Base-by-base conservation (phyloP, 2,888 invertebrate species). In the Sericinus montela region DNA sequence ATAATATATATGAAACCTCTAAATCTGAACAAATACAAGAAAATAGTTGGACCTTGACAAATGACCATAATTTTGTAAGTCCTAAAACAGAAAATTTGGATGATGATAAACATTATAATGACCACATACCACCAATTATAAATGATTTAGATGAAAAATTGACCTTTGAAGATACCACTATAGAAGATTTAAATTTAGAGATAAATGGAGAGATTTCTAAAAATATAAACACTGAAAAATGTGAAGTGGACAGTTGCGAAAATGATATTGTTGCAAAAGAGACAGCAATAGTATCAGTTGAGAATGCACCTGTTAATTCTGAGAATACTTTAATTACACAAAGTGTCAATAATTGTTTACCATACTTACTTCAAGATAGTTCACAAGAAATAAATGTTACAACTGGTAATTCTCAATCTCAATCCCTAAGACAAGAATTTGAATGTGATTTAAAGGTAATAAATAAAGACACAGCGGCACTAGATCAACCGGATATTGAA, bases 361-460 rank as follows among this genome's bases (percentile, higher is more conserved):
- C 41, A 15, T 23, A 41, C 9, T 34, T 14, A 1, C n/a, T 25
- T 3, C 34, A 41, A 10, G 16, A 32, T 10, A 11, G 11, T 34
- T 28, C 25, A 37, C 9, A 29, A 9, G 75, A 79, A 32, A 57
- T 59, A 29, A 75, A 71, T 54, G 67, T 80, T 58, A 81, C 85
- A 64, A 79, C 84, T 62, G 30, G 23, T 4, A 37, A 40, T 23
- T 5, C 16, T 13, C 37, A 28, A 34, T 32, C 50, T 25, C 25
- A 45, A 42, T 13, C 23, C 14, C 30, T 30, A 25, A 45, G 49
- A 25, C 19, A 30, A 13, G 49, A 53, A 48, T 60, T 59, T 51
- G 56, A 61, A 10, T 89, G 90, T 76, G 87, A 79, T 40, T 23
- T 46, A 13, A 23, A 44, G 16, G 1, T 35, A 29, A 44, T 40